These are phyloP conservation scores for Odontocerum albicorne DNA, from an alignment of 2,888 invertebrate species.

Conservation along the genomic window DNA sequence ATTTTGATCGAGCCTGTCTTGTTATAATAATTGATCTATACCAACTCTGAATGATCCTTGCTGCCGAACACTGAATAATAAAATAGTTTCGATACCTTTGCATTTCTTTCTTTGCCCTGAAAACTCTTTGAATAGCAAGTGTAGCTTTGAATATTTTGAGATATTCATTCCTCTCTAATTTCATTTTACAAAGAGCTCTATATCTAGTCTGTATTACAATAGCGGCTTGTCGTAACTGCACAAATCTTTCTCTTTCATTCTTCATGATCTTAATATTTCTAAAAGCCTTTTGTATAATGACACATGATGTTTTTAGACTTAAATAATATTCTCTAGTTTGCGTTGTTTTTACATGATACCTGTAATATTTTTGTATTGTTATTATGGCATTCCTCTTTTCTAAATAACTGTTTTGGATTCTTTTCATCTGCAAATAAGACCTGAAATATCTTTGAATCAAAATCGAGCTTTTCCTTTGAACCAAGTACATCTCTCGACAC, in stretches of 20 bases:
- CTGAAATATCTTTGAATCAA: slow-evolving; percentile 23
- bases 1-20: too few relatives aligned
- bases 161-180: slow-evolving; percentile 38
- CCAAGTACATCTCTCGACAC: neutral
- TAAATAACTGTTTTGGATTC: slow-evolving; percentile 6
- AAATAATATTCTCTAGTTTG: slow-evolving; percentile 20
- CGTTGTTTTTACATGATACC: slow-evolving; percentile 11
- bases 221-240: slow-evolving; percentile 38
- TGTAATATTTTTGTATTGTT: slow-evolving; percentile 15
- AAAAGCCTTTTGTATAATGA: slow-evolving; percentile 36
- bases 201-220: slow-evolving; percentile 40
- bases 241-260: slow-evolving; percentile 27
- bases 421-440: slow-evolving; percentile 39
- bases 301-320: slow-evolving; percentile 17
- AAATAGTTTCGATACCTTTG: too few relatives aligned
- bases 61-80: too few relatives aligned
- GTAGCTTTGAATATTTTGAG: slow-evolving; percentile 27
- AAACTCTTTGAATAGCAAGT: slow-evolving; percentile 1
- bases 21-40: too few relatives aligned
- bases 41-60: too few relatives aligned
- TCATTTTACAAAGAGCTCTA: slow-evolving; percentile 24
- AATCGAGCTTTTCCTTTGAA: neutral
- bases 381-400: neutral
- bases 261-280: slow-evolving; percentile 37
- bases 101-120: too few relatives aligned